Evolutionary conservation across 1,140 invertebrate species (phyloP).

Genomic region (Heliconius melpomene): DNA sequence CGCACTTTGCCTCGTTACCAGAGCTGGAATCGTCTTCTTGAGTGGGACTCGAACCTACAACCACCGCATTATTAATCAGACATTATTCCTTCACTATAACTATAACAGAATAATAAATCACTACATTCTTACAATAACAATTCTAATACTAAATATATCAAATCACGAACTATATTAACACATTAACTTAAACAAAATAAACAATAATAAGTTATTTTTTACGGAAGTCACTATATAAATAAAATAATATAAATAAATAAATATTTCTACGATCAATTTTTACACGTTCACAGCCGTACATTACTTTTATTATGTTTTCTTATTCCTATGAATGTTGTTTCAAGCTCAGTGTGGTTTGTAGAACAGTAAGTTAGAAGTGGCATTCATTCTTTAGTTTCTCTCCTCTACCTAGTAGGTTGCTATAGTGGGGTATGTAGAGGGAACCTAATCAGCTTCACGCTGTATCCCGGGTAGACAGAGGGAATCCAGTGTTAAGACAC

Average conservation of each 20-base stretch:
- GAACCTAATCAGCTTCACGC: no score
- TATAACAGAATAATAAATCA: neutral
- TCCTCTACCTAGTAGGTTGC: no score
- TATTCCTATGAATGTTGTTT: neutral
- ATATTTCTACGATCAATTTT: neutral
- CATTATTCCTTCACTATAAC: no score
- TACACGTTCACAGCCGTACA: neutral
- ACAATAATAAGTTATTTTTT: neutral
- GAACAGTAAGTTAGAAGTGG: neutral
- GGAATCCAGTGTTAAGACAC: no score
- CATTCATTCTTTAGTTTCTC: no score
- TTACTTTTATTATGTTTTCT: conserved; percentile 1
- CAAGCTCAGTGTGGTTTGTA: neutral
- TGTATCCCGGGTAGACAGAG: no score
- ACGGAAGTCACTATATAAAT: neutral
- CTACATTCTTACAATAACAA: neutral
- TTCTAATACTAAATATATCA: neutral
- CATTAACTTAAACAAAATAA: neutral
- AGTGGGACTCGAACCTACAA: no score
- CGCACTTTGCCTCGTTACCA: no score
- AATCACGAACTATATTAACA: neutral
- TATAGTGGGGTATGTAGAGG: no score
- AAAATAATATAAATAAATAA: neutral
- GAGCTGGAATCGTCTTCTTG: no score
- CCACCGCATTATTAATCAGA: no score